These are phyloP conservation scores for Mobula birostris DNA, from an alignment of 2,113 vertebrate species.

Conservation along the genomic window DNA sequence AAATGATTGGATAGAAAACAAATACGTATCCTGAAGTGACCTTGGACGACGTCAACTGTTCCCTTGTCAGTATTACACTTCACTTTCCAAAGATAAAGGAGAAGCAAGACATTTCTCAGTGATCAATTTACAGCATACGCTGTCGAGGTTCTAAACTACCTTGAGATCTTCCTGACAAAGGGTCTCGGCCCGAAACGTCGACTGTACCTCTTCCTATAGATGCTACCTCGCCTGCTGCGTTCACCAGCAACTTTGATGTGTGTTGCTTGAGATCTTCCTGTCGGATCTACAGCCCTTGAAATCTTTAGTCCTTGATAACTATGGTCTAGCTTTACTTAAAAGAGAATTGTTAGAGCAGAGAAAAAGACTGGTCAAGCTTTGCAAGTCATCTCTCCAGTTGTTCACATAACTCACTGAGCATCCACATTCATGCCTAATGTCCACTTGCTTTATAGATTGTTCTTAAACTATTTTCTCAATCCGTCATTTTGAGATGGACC, in stretches of 20 bases:
- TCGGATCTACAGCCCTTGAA: not conserved
- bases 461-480: not conserved
- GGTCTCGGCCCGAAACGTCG: too few relatives aligned
- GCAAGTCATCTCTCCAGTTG: not conserved
- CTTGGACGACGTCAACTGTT: not conserved
- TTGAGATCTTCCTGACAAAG: not conserved
- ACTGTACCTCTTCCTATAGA: too few relatives aligned
- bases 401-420: not conserved
- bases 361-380: not conserved
- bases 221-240: too few relatives aligned
- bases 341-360: not conserved
- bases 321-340: not conserved
- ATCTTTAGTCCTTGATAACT: not conserved
- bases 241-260: too few relatives aligned
- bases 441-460: not conserved
- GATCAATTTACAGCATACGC: not conserved
- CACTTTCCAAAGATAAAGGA: not conserved
- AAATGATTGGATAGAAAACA: constrained; percentile 28
- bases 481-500: not conserved
- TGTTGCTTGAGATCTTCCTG: not conserved
- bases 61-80: not conserved
- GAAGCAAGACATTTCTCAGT: not conserved
- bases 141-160: not conserved
- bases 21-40: constrained; percentile 2
- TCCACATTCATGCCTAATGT: not conserved